Evolutionary conservation across 2,888 invertebrate species (phyloP).

Genomic region (Strigamia crassipes): DNA sequence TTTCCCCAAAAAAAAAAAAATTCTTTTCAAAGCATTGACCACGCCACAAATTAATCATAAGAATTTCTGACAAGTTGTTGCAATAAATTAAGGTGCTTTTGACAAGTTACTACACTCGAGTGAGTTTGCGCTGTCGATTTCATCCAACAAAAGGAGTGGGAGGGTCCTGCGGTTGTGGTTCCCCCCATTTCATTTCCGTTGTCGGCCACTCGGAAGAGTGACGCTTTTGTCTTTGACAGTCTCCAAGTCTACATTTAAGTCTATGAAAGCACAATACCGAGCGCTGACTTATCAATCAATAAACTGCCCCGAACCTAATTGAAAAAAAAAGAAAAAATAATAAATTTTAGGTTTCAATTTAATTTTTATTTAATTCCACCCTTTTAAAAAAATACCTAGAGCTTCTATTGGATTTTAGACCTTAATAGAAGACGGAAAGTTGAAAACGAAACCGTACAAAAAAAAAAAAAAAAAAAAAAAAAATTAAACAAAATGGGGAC

Average conservation of each 20-base stretch:
- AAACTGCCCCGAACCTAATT: background rate
- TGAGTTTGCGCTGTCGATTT: constrained; percentile 18
- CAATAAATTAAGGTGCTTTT: constrained; percentile 35
- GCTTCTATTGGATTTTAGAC: background rate
- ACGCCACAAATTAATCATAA: constrained; percentile 15
- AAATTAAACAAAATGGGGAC: background rate
- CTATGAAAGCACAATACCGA: constrained; percentile 18
- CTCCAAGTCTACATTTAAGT: constrained; percentile 36
- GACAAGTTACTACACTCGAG: constrained; percentile 5
- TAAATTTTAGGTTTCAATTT: background rate
- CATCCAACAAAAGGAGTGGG: background rate
- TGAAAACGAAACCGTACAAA: background rate
- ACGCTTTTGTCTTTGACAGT: constrained; percentile 42
- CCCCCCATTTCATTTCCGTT: constrained; percentile 30
- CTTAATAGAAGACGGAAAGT: too few species aligned
- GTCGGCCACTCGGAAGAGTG: constrained; percentile 37
- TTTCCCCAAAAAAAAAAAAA: background rate
- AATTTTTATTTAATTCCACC: background rate
- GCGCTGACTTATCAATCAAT: constrained; percentile 23
- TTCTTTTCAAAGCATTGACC: background rate
- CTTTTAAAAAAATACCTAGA: background rate
- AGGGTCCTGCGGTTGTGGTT: background rate
- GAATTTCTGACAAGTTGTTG: constrained; percentile 37
- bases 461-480: background rate
- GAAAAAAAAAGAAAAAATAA: background rate